Evolutionary conservation across 2,888 invertebrate species (phyloP), one percentile per base, ranked within the genome.

Genomic region (Herminia tarsipennalis): DNA sequence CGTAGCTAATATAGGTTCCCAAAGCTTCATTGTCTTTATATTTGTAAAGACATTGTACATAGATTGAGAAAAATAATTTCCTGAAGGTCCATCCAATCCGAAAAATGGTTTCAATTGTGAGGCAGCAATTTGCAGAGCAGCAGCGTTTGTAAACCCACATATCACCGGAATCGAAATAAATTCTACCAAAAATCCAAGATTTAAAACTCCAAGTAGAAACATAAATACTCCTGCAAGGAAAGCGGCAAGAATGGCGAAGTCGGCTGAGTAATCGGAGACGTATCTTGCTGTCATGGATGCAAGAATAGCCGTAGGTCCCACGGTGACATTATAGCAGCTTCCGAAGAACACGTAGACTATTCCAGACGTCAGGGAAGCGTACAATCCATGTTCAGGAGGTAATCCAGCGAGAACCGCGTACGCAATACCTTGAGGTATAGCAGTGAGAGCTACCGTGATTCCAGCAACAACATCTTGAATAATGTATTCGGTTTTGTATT

Each of bases 251-350:
- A 96, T 92, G 0, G 96, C 95, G 63, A 95, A 95, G 49, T 95
- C 95, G 0, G 93, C 78, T 3, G 94, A 95, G 57, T 93, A 92
- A 8, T 85, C 86, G 0, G 83, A 62, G 0, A 95, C 94, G 66
- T 95, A 94, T 45, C 93, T 93, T 55, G 95, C 93, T 0, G 95
- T 94, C 94, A 98, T 95, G 0, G 97, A 92, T 0, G 97, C 94
- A 93, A 98, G 93, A 41, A 98, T 97, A 0, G 98, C 97, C 0
- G 98, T 98, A 0, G 98, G 98, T 47, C 98, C 96, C 60, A 94
- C 93, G 0, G 95, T 95, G 17, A 94, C 73, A 70, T 96, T 95
- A 75, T 96, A 96, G 68, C 95, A 95, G 70, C 97, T 97, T 39
- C 98, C 98, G 65, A 98, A 94, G 29, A 98, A 79, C 8, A 96